Conservation (phyloP, 2,888 invertebrate species). For the Tetranychus piercei region DNA sequence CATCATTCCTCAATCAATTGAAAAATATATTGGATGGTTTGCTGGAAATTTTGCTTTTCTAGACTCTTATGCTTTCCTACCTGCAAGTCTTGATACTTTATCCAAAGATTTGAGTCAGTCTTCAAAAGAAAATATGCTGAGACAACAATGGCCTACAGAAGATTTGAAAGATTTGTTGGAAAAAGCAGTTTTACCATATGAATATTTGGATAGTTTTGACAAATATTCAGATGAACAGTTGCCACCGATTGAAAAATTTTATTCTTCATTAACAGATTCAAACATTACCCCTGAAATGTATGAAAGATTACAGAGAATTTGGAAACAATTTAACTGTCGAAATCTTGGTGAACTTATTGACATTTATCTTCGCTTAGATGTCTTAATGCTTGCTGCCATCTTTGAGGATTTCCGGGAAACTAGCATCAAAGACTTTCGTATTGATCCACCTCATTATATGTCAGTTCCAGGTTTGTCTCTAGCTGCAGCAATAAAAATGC, state of each 20-base stretch:
- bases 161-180: not conserved
- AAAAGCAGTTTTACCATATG: not conserved
- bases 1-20: not conserved
- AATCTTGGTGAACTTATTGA: not conserved
- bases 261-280: not conserved
- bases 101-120: not conserved
- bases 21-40: not conserved
- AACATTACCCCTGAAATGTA: not conserved
- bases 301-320: not conserved
- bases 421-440: not conserved
- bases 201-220: not conserved
- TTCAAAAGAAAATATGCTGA: too few relatives aligned
- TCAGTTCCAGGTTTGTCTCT: too few relatives aligned
- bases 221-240: not conserved
- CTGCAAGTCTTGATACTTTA: not conserved
- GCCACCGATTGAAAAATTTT: not conserved
- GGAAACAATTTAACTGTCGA: not conserved
- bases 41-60: not conserved
- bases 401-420: not conserved
- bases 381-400: not conserved
- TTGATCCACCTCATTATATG: not conserved
- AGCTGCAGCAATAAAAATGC: too few relatives aligned
- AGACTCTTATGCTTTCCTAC: not conserved
- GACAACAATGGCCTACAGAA: too few relatives aligned
- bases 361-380: not conserved